phyloP scores from a whole-genome alignment of 2,113 vertebrate genomes.

The Litocranius walleri region DNA sequence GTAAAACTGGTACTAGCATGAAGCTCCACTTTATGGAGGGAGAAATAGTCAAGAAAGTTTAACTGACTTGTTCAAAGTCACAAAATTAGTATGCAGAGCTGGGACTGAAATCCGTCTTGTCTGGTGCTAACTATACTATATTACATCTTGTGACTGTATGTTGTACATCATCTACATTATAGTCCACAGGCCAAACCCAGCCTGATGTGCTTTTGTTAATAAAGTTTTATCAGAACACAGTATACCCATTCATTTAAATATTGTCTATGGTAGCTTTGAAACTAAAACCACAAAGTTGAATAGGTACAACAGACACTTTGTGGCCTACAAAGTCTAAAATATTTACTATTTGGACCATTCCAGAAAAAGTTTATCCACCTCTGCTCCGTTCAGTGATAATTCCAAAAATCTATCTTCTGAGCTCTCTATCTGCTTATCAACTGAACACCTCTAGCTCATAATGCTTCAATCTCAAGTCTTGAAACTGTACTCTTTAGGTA shows the following conservation, averaged over 20 bases:
- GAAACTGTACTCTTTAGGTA: neutral
- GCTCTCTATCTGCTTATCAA: neutral
- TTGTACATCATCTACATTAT: neutral
- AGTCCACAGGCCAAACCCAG: neutral
- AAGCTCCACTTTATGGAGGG: neutral
- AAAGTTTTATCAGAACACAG: constrained; percentile 2
- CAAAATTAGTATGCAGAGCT: constrained; percentile 7
- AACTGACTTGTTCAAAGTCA: neutral
- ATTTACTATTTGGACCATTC: neutral
- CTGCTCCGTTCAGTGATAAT: neutral
- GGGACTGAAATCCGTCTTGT: neutral
- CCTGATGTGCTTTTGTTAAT: neutral
- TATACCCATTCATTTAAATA: neutral
- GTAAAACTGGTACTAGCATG: neutral
- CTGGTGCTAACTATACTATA: neutral
- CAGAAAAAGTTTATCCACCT: neutral
- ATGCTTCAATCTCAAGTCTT: neutral
- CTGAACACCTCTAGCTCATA: neutral
- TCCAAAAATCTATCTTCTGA: neutral
- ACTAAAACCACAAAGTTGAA: neutral
- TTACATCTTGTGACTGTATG: neutral
- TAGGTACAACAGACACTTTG: neutral
- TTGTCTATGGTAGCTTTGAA: neutral
- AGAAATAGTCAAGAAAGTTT: constrained; percentile 8
- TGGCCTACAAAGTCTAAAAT: neutral